Evolutionary conservation across 2,888 invertebrate genomes (phyloP), one percentile per base, ranked within the genome.

Genomic region (Iselma pallidipennis): DNA sequence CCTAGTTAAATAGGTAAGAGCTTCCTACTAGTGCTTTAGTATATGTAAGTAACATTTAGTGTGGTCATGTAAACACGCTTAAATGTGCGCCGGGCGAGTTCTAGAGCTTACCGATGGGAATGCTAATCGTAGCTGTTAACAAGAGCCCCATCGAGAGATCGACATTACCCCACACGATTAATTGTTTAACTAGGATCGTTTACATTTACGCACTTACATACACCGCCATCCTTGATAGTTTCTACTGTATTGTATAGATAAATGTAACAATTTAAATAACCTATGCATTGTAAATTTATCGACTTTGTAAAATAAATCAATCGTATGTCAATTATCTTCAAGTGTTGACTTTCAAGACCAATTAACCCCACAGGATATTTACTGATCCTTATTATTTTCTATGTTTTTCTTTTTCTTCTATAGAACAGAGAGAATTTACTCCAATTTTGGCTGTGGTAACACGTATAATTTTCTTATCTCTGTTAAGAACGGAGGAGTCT

Each of bases 111-210:
- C 70, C 72, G 66, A 59, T 69, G 71, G 72, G 70, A 72, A 65
- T 69, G 67, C 66, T 69, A 69, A 71, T 70, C 64, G 61, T 52
- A 52, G 61, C 60, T 65, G 69, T 67, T 68, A 68, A 67, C 67
- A 68, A 62, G 63, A 55, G 65, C 63, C 64, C 68, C 68, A 60
- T 66, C 65, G 59, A 63, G 61, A 48, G 59, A 65, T 66, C 67
- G 61, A 66, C 66, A 55, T 66, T 67, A 66, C 72, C 72, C 71
- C 72, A 71, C 72, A 72, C 71, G 71, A 69, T 68, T 67, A 72
- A 71, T 71, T 63, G 66, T 54, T 65, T 56, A 56, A 67, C 31
- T 49, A 69, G 71, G 70, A 70, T 65, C 64, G 63, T 67, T 66
- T 67, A 69, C 70, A 67, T 70, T n/a, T n/a, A n/a, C n/a, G n/a